Base-by-base conservation (phyloP, 1,140 invertebrate species). In the Hycleus phaleratus region DNA sequence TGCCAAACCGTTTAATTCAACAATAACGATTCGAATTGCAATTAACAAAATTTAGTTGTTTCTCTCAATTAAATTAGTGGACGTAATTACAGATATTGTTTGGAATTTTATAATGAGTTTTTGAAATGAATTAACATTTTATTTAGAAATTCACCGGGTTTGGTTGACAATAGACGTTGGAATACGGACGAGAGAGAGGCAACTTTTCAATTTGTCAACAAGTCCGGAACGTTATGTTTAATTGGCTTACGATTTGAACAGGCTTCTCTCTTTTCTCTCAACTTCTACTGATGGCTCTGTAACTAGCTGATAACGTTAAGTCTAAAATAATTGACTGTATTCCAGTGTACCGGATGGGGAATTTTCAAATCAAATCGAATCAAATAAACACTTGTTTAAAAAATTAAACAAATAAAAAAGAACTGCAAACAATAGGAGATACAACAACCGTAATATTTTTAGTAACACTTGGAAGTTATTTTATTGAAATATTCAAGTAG, bases 241-340 rank as follows among this genome's bases (percentile, higher is more conserved):
- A 53, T 53, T 53, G 51, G 51, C 51, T 53, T 53, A 53, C 32
- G 32, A 46, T 32, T 53, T 53, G 18, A 25, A 26, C 43, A 32
- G 51, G 51, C 51, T 53, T 53, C 51, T 44, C 45, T 53, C 32
- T 32, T 32, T 32, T 32, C 32, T 5, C 32, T 32, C 32, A 32
- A 32, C 32, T 32, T 42, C 18, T 45, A 42, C 42, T 26, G 39
- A 53, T 53, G 51, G 26, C 45, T 40, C 51, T 53, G 51, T 53
- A 53, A 53, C 42, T 45, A 53, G 7, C 42, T 53, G 51, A 53
- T 53, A 53, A 53, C 26, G 51, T 43, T 53, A 53, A 53, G 51
- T 53, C 51, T 53, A 11, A 46, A 53, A 53, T 53, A 53, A 53
- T 53, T 53, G 51, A 53, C 51, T 53, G n/a, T 42, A 25, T 45